A percentile compares a stretch with the other conserved stretches of the same genome.
phyloP scores from a whole-genome alignment of 2,113 vertebrate species.

The Carassius gibelio region DNA sequence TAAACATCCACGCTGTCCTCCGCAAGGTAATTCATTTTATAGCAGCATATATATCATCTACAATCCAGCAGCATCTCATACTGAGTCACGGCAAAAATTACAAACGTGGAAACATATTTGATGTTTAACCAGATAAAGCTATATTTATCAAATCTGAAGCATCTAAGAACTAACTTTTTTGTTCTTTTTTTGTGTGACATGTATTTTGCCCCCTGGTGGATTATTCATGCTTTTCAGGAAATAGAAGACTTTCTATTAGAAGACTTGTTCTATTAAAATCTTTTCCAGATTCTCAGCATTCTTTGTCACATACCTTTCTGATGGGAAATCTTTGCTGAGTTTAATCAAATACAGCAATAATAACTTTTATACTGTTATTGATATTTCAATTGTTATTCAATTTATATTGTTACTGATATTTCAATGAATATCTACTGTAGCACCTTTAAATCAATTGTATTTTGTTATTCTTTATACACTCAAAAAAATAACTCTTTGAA shows the following conservation, averaged over 20 bases:
- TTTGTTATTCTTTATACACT: background rate
- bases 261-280: no score
- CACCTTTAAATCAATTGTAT: background rate
- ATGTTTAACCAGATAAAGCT: background rate
- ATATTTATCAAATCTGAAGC: background rate
- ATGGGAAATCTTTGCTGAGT: background rate
- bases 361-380: background rate
- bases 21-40: constrained; percentile 86
- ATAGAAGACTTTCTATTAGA: no score
- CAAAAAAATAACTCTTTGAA: no score
- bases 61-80: background rate
- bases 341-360: background rate
- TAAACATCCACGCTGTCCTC: constrained; percentile 97
- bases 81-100: background rate
- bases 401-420: background rate
- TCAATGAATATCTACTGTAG: background rate
- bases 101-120: background rate
- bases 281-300: no score
- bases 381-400: no score
- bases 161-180: no score
- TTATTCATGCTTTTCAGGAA: no score
- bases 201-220: no score
- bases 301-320: background rate
- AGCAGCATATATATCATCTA: background rate
- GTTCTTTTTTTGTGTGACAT: no score